A percentile compares a stretch with the other conserved stretches of the same genome.
phyloP scores from a whole-genome alignment of 2,888 invertebrate genomes.

The Ecliptopera silaceata region DNA sequence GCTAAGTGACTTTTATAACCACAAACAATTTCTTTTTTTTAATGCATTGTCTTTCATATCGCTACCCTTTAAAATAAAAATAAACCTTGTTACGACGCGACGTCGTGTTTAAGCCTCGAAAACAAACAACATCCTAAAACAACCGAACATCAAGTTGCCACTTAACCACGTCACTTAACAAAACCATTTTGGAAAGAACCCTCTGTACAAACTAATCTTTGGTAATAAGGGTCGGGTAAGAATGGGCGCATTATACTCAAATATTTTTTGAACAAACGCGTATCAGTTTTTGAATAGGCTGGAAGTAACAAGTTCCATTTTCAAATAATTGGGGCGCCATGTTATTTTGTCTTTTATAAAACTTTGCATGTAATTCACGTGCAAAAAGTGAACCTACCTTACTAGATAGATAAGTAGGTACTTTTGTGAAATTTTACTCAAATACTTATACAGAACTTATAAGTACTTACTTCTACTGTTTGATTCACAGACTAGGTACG shows the following conservation, averaged over 20 bases:
- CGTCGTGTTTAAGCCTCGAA: conserved; percentile 68
- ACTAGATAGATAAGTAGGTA: too few relatives aligned
- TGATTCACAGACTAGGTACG: too few relatives aligned
- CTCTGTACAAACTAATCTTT: conserved; percentile 39
- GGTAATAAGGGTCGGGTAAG: conserved; percentile 35
- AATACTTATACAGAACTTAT: too few relatives aligned
- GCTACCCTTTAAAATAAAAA: conserved; percentile 59
- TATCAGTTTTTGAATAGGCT: conserved; percentile 70
- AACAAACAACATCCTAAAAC: conserved; percentile 77
- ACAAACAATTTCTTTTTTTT: conserved; percentile 26
- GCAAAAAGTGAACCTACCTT: too few relatives aligned
- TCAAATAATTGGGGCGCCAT: conserved; percentile 50
- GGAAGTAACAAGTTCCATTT: conserved; percentile 66
- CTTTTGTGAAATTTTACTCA: too few relatives aligned
- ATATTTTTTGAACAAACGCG: conserved; percentile 67
- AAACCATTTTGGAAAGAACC: conserved; percentile 61
- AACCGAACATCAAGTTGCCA: conserved; percentile 76
- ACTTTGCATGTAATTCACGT: too few relatives aligned
- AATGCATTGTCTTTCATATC: conserved; percentile 36
- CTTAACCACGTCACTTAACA: conserved; percentile 76
- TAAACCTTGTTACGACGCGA: conserved; percentile 74
- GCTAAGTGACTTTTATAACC: conserved; percentile 27
- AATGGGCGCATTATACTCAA: conserved; percentile 56
- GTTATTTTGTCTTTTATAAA: conserved; percentile 4
- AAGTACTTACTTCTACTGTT: too few relatives aligned